phyloP scores from a whole-genome alignment of 2,797 vertebrate genomes.

The Champsocephalus gunnari region DNA sequence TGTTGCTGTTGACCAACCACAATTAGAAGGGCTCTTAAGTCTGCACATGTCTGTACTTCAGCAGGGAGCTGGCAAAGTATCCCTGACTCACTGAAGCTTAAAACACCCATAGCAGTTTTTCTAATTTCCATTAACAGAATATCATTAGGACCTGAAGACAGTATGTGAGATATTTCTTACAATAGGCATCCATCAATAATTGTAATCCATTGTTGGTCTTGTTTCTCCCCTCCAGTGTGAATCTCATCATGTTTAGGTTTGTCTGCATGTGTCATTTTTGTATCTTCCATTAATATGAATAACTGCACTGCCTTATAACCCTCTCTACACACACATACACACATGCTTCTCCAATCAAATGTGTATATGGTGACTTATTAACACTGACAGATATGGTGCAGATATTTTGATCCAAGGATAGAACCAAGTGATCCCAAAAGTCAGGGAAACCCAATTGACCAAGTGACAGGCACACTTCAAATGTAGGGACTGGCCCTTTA shows the following conservation, averaged over 20 bases:
- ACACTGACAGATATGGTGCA: background rate
- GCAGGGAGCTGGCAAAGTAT: background rate
- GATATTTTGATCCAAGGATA: background rate
- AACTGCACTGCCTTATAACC: slow-evolving; percentile 14
- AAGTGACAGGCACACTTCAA: background rate
- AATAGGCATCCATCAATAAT: slow-evolving; percentile 21
- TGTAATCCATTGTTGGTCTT: slow-evolving; percentile 22
- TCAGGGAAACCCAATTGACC: background rate
- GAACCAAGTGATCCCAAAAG: background rate
- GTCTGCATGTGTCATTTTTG: slow-evolving; percentile 36
- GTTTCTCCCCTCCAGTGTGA: slow-evolving; percentile 1
- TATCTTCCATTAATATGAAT: slow-evolving; percentile 53
- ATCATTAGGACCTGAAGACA: background rate
- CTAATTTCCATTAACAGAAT: slow-evolving; percentile 3
- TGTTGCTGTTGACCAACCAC: slow-evolving; percentile 46
- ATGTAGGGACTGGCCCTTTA: background rate
- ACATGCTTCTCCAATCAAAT: background rate
- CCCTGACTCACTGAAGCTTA: background rate
- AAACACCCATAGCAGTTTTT: background rate
- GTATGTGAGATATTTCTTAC: background rate
- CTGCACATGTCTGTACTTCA: background rate
- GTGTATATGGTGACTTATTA: slow-evolving; percentile 9
- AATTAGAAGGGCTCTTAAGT: slow-evolving; percentile 15
- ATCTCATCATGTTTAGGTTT: slow-evolving; percentile 38
- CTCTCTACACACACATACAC: background rate